Percentiles rank a stretch among this genome's conserved stretches.
phyloP scores from a whole-genome alignment of 92 coral and sea anemone genomes.

The Virgularia gustaviana region DNA sequence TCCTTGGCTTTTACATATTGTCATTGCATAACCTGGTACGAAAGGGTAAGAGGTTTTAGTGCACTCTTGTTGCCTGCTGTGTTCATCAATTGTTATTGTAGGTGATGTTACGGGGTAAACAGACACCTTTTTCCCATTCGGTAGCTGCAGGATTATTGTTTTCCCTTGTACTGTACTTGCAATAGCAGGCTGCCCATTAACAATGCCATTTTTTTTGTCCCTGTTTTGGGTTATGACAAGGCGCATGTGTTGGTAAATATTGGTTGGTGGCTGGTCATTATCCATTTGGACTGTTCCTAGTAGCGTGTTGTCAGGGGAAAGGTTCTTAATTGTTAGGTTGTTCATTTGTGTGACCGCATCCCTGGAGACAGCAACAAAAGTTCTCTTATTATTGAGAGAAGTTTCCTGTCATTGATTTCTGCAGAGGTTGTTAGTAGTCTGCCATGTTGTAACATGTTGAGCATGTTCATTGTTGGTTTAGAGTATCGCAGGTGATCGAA shows the following conservation, averaged over 20 bases:
- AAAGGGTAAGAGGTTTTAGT: neutral
- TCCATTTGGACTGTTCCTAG: neutral
- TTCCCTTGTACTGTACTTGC: neutral
- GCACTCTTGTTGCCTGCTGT: neutral
- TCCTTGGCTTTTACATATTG: neutral
- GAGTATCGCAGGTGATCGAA: slow-evolving; percentile 8
- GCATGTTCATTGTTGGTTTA: neutral
- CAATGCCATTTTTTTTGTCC: neutral
- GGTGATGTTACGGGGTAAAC: neutral
- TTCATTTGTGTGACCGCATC: no score
- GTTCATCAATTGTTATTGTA: neutral
- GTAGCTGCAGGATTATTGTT: neutral
- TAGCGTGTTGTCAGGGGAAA: no score
- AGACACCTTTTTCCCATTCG: neutral
- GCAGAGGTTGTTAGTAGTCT: neutral
- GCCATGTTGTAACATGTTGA: neutral
- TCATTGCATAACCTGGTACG: neutral
- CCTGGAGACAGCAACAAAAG: no score
- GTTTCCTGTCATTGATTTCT: neutral
- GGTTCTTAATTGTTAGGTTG: no score
- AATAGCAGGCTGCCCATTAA: neutral
- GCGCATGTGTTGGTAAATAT: neutral
- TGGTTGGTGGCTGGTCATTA: neutral
- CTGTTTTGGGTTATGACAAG: neutral
- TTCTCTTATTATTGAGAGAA: no score